These are phyloP conservation scores for Anarsia innoxiella DNA, from an alignment of 2,888 invertebrate species.

Conservation along the genomic window DNA sequence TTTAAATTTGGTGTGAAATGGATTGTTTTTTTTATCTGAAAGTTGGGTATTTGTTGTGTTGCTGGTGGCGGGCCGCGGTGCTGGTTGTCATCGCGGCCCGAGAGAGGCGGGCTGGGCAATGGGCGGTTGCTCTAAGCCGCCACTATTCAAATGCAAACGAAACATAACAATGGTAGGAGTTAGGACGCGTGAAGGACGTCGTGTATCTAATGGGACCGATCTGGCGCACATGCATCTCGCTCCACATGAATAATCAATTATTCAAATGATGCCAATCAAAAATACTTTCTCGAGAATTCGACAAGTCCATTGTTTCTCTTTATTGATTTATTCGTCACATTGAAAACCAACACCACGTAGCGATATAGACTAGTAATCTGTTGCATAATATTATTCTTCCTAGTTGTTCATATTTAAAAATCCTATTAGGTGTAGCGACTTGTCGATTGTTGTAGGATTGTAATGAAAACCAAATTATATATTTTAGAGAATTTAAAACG, in stretches of 20 bases:
- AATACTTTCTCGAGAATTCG: slow-evolving; percentile 49
- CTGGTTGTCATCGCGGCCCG: slow-evolving; percentile 40
- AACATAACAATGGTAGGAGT: slow-evolving; percentile 69
- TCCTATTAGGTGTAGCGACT: slow-evolving; percentile 71
- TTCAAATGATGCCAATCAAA: slow-evolving; percentile 66
- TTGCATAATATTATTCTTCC: slow-evolving; percentile 72
- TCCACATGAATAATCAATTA: slow-evolving; percentile 74
- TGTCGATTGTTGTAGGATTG: slow-evolving; percentile 70
- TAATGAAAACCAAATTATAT: slow-evolving; percentile 75
- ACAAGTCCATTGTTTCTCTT: slow-evolving; percentile 35
- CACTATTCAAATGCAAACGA: slow-evolving; percentile 70
- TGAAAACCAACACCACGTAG: slow-evolving; percentile 51
- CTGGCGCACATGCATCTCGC: slow-evolving; percentile 63
- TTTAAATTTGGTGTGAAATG: slow-evolving; percentile 39
- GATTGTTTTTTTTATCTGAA: slow-evolving; percentile 26
- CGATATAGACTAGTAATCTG: slow-evolving; percentile 62
- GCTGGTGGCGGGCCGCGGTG: slow-evolving; percentile 9
- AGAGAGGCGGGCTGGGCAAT: slow-evolving; percentile 49
- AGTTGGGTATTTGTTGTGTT: slow-evolving; percentile 13
- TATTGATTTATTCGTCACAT: slow-evolving; percentile 28
- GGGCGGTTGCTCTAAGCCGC: slow-evolving; percentile 55
- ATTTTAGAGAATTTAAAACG: slow-evolving; percentile 71
- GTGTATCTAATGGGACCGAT: slow-evolving; percentile 66
- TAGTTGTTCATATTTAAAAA: slow-evolving; percentile 72
- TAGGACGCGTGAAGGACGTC: slow-evolving; percentile 74